Evolutionary conservation across 2,113 vertebrate genomes (phyloP).

Genomic region (Oryzias woworae): DNA sequence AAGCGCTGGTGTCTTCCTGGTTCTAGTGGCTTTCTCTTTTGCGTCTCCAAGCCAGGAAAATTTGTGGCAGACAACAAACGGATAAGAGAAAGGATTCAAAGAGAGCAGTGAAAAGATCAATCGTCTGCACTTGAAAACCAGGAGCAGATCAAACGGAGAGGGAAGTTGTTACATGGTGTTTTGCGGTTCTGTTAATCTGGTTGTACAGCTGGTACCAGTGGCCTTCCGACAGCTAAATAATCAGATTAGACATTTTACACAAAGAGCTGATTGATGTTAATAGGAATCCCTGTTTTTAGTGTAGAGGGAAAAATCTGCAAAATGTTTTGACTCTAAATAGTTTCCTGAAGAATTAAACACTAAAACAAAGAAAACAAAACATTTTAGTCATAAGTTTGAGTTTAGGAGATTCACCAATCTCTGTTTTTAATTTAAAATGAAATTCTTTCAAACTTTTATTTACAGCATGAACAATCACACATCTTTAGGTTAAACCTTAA

Average conservation of each 20-base stretch:
- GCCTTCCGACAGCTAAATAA: neutral
- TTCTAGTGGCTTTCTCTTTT: constrained; percentile 1
- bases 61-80: constrained; percentile 42
- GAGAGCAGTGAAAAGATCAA: constrained; percentile 26
- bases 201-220: constrained; percentile 8
- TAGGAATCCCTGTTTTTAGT: too few relatives aligned
- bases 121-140: constrained; percentile 18
- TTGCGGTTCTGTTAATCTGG: neutral
- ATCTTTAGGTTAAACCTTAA: too few relatives aligned
- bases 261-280: neutral
- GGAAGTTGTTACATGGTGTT: neutral
- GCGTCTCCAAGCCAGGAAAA: constrained; percentile 19
- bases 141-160: constrained; percentile 18
- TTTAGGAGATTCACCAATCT: too few relatives aligned
- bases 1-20: neutral
- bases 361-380: too few relatives aligned
- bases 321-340: too few relatives aligned
- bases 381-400: too few relatives aligned
- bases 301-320: too few relatives aligned
- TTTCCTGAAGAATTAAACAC: too few relatives aligned
- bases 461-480: too few relatives aligned
- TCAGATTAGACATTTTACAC: neutral
- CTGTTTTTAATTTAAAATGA: too few relatives aligned
- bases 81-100: constrained; percentile 28
- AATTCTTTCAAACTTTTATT: too few relatives aligned